Conservation (phyloP, 1,140 invertebrate genomes). For the Papilio xuthus region DNA sequence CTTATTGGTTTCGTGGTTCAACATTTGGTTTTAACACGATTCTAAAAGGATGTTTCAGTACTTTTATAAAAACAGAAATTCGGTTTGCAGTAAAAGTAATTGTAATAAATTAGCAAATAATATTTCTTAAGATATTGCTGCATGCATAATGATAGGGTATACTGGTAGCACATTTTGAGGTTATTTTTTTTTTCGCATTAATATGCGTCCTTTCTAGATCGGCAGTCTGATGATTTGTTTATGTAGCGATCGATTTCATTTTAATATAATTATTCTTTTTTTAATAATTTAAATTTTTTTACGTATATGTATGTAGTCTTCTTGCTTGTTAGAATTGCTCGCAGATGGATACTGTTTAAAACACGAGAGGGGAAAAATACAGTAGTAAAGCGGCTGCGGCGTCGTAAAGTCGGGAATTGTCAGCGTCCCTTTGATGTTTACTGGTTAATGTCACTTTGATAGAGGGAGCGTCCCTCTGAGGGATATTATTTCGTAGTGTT, state of each 20-base stretch:
- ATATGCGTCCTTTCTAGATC: not conserved
- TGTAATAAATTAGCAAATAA: not conserved
- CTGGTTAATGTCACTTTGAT: not conserved
- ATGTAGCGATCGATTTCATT: not conserved
- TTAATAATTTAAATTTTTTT: not conserved
- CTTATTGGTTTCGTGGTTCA: too few species aligned
- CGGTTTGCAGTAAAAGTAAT: too few species aligned
- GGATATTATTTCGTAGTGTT: not conserved
- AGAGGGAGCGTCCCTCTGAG: constrained; percentile 7
- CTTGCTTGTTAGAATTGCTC: not conserved
- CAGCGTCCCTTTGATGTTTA: constrained; percentile 19
- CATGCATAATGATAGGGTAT: not conserved
- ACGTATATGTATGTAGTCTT: not conserved
- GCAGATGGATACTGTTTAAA: not conserved
- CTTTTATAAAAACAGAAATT: too few species aligned
- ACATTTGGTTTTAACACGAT: too few species aligned
- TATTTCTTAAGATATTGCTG: not conserved
- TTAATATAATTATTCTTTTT: not conserved
- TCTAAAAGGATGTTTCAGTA: too few species aligned
- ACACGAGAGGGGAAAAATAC: not conserved
- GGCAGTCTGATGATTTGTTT: too few species aligned
- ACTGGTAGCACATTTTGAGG: not conserved
- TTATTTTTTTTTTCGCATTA: not conserved
- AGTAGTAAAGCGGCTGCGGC: not conserved
- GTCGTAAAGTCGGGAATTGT: constrained; percentile 3